Base-by-base conservation (phyloP, 92 coral and sea anemone species). In the Muricea muricata region DNA sequence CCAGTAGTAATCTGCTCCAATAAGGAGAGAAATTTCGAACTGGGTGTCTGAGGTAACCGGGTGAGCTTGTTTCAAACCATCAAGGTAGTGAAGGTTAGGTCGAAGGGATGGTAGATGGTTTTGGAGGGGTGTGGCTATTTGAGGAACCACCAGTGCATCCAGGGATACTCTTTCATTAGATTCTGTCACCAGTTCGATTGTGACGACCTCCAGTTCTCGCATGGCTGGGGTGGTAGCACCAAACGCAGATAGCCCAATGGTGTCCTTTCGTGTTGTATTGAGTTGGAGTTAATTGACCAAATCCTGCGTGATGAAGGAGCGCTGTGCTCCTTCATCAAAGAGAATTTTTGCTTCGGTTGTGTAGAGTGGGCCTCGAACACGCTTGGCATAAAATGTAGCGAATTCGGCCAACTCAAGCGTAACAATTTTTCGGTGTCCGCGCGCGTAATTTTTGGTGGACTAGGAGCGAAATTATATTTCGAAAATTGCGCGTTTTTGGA, bases 1-100 rank as follows among this genome's bases (percentile, higher is more conserved):
- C 89, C 92, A 89, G 84, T 85, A 89, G 26, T 85, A 82, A 30
- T 82, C 91, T 61, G 88, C 91, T 23, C 91, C 88, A 71, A 87
- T 83, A 28, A 87, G 84, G 28, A 87, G 71, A 18, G 78, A 61
- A 60, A 87, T 83, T 28, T 65, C 81, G 56, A 87, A 87, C 47
- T 65, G 61, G 34, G 65, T 88, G 61, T 83, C 88, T 48, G 88
- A 83, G 15, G 87, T 70, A 34, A 88, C 84, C 41, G 91, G 90
- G 84, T 88, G 91, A 26, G 88, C 91, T 39, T 83, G 70, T 65
- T 65, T 35, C 32, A 88, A 65, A 32, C 88, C 88, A 18, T 52
- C 76, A 13, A 88, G 80, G 69, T 83, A 63, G 32, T 83, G 88
- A 47, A 88, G 50, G 65, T 60, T 14, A 14, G 54, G 69, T 39